Evolutionary conservation across 2,888 invertebrate species (phyloP).

Genomic region (Dysmachus trigonus): DNA sequence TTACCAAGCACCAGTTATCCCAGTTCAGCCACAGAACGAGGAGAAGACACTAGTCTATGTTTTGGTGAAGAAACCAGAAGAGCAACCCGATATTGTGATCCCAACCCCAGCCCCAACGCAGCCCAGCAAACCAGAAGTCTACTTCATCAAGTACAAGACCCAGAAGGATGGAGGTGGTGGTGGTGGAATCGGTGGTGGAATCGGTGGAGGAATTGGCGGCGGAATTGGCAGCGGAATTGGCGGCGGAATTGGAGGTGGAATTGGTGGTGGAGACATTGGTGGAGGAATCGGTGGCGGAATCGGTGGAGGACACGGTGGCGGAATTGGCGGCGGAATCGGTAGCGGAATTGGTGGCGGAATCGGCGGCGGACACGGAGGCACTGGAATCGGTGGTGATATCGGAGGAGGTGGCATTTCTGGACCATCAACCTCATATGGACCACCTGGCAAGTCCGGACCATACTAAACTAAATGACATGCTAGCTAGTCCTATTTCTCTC

Average conservation of each 20-base stretch:
- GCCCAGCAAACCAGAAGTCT: constrained; percentile 89
- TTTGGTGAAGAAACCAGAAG: constrained; percentile 87
- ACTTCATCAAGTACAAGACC: constrained; percentile 75
- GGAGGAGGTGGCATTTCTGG: constrained; percentile 59
- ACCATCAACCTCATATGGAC: constrained; percentile 71
- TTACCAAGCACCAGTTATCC: constrained; percentile 83
- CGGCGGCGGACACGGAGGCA: constrained; percentile 54
- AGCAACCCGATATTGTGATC: constrained; percentile 81
- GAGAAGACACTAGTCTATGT: constrained; percentile 91
- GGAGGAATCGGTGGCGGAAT: constrained; percentile 56
- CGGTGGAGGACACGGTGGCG: constrained; percentile 57
- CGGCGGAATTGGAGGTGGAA: constrained; percentile 50
- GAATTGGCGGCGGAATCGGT: constrained; percentile 57
- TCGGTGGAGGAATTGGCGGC: constrained; percentile 53
- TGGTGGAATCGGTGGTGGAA: constrained; percentile 54
- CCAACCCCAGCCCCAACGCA: constrained; percentile 82
- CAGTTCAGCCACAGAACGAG: constrained; percentile 82
- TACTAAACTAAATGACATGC: constrained; percentile 63
- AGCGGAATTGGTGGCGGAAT: constrained; percentile 59
- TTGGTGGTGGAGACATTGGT: constrained; percentile 52
- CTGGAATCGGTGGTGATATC: constrained; percentile 52
- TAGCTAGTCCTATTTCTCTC: constrained; percentile 53
- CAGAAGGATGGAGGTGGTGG: constrained; percentile 59
- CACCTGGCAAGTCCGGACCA: constrained; percentile 77
- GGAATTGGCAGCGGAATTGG: neutral